Evolutionary conservation across 2,888 invertebrate species (phyloP).

Genomic region (Synergus itoensis): DNA sequence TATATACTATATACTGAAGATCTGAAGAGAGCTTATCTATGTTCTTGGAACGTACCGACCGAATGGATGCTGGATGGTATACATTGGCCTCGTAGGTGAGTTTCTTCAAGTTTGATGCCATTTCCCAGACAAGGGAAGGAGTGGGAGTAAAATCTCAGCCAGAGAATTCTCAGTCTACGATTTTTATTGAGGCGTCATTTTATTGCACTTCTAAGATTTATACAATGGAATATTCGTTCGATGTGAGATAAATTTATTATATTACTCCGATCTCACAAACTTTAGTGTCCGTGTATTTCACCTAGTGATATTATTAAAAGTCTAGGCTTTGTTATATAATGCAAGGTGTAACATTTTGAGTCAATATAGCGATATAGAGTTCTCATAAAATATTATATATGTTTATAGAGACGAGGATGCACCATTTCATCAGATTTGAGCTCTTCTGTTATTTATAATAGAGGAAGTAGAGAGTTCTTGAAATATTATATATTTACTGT

Average conservation of each 20-base stretch:
- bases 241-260: slow-evolving; percentile 23
- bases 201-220: slow-evolving; percentile 1
- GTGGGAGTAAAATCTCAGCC: not conserved
- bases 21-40: slow-evolving; percentile 32
- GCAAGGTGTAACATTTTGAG: not conserved
- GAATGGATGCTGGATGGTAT: not conserved
- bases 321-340: not conserved
- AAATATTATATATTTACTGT: too few species aligned
- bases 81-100: slow-evolving; percentile 19
- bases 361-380: not conserved
- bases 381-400: not conserved
- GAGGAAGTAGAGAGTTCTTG: too few species aligned
- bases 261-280: not conserved
- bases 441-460: too few species aligned
- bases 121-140: not conserved
- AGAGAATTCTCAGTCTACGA: slow-evolving; percentile 1
- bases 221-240: slow-evolving; percentile 1
- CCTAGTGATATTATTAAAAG: not conserved
- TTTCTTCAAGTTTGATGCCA: slow-evolving; percentile 26
- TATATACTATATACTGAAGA: not conserved
- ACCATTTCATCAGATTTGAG: too few species aligned
- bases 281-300: slow-evolving; percentile 14
- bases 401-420: not conserved
- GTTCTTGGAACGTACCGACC: slow-evolving; percentile 30
- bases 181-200: slow-evolving; percentile 26